These are phyloP conservation scores for Epistrophe eligans DNA, from an alignment of 2,888 invertebrate genomes.

Conservation along the genomic window DNA sequence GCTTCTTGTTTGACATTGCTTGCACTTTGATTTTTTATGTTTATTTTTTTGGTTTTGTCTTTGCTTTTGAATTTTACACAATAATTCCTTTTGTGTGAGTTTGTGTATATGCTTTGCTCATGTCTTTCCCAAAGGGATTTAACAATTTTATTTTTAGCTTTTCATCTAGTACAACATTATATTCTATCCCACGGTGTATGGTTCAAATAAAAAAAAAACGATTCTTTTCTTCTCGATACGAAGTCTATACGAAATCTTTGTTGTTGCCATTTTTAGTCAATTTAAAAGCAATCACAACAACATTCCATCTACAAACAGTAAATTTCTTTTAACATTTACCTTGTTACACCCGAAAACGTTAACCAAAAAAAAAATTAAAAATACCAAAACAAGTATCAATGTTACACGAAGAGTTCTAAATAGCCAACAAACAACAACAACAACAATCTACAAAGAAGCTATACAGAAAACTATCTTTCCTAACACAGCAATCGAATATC, in stretches of 20 bases:
- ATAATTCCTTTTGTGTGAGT: slow-evolving; percentile 51
- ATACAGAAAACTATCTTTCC: slow-evolving; percentile 43
- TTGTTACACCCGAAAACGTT: slow-evolving; percentile 42
- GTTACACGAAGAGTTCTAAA: slow-evolving; percentile 36
- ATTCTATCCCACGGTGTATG: slow-evolving; percentile 66
- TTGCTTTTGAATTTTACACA: slow-evolving; percentile 44
- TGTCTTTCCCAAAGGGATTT: slow-evolving; percentile 53
- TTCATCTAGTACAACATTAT: slow-evolving; percentile 10
- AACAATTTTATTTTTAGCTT: slow-evolving; percentile 68
- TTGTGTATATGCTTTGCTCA: background rate
- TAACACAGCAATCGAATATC: slow-evolving; percentile 45
- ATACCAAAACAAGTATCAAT: slow-evolving; percentile 42
- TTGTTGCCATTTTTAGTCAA: slow-evolving; percentile 45
- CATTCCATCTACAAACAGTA: slow-evolving; percentile 66
- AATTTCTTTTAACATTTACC: slow-evolving; percentile 54
- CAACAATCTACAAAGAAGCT: slow-evolving; percentile 48
- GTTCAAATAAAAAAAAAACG: background rate
- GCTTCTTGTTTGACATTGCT: slow-evolving; percentile 75
- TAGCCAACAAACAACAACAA: slow-evolving; percentile 11
- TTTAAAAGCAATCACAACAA: slow-evolving; percentile 50
- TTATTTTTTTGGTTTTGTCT: background rate
- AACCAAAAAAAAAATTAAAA: background rate
- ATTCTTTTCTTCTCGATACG: background rate
- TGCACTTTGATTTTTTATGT: slow-evolving; percentile 54
- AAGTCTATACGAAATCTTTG: background rate